phyloP scores from a whole-genome alignment of 1,140 invertebrate genomes.

The Orius insidiosus region DNA sequence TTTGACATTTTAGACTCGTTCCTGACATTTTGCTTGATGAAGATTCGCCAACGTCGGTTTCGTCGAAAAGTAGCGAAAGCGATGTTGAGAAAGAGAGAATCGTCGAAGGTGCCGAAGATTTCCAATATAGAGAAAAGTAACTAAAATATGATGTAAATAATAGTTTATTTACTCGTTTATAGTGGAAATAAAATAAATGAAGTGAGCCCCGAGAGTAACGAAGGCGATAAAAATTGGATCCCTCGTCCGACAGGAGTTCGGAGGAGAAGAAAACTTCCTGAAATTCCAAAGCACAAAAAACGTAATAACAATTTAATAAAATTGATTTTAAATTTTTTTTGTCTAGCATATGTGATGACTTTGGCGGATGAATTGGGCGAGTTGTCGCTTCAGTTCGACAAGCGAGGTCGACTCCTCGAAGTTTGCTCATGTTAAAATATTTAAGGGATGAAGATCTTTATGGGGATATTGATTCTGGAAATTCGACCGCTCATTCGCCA shows the following conservation, averaged over 20 bases:
- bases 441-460: constrained; percentile 50
- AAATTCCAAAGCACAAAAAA: constrained; percentile 74
- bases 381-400: constrained; percentile 11
- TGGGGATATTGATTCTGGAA: constrained; percentile 51
- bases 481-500: constrained; percentile 76
- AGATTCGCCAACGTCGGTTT: constrained; percentile 56
- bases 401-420: constrained; percentile 25
- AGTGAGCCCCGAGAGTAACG: constrained; percentile 5
- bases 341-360: constrained; percentile 17
- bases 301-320: constrained; percentile 31
- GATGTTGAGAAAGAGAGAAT: constrained; percentile 22
- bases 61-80: constrained; percentile 46
- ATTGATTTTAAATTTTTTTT: background rate
- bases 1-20: constrained; percentile 38
- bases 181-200: constrained; percentile 11
- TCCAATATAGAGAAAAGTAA: constrained; percentile 14
- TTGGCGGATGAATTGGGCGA: constrained; percentile 21
- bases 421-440: constrained; percentile 56
- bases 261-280: constrained; percentile 59
- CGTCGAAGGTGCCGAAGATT: constrained; percentile 21
- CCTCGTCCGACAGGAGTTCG: constrained; percentile 32
- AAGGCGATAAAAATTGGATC: constrained; percentile 12
- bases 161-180: constrained; percentile 2
- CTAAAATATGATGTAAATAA: background rate
- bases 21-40: constrained; percentile 59